A percentile compares a stretch with the other conserved stretches of the same genome.
These are phyloP conservation scores for Physeter macrocephalus DNA, from an alignment of 2,113 vertebrate species.

Conservation along the genomic window DNA sequence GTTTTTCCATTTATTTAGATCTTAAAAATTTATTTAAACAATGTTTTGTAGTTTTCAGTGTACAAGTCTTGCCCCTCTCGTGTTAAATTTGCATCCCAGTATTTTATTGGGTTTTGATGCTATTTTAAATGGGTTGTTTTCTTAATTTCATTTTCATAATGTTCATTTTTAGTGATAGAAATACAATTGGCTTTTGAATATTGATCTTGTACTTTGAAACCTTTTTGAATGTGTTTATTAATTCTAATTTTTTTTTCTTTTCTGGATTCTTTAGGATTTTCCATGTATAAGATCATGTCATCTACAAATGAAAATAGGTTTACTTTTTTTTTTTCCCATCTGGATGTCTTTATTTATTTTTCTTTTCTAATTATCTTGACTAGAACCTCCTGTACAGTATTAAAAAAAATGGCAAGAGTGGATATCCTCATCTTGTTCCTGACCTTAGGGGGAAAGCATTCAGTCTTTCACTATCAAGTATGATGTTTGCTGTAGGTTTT, in stretches of 20 bases:
- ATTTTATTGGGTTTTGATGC: background rate
- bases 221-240: background rate
- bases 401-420: background rate
- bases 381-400: background rate
- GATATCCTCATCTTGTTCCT: background rate
- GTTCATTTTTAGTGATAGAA: background rate
- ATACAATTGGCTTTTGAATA: background rate
- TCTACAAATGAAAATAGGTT: background rate
- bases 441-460: background rate
- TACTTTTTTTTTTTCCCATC: background rate
- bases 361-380: background rate
- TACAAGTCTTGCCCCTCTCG: background rate
- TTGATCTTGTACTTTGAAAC: background rate
- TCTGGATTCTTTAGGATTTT: background rate
- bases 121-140: background rate
- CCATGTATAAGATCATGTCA: no score
- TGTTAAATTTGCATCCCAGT: background rate
- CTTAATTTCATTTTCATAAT: background rate
- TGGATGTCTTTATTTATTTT: background rate
- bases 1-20: background rate
- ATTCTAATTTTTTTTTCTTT: background rate
- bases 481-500: background rate
- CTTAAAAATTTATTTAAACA: background rate
- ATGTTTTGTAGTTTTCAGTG: background rate
- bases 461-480: background rate